phyloP scores from a whole-genome alignment of 2,888 invertebrate species.

The Polydrusus tereticollis region DNA sequence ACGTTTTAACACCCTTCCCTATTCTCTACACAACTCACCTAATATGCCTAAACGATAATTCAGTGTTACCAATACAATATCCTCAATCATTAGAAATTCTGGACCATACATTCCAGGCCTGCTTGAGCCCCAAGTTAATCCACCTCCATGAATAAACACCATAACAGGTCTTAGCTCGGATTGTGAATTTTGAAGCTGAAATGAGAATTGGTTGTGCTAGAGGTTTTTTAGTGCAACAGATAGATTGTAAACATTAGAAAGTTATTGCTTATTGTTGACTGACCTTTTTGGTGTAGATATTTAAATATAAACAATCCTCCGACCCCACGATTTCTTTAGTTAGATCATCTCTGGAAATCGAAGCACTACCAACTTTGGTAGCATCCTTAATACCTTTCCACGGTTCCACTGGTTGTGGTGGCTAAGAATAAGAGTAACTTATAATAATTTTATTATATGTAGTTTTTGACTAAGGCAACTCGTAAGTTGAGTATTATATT shows the following conservation, averaged over 20 bases:
- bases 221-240: no score
- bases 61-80: constrained; percentile 48
- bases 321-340: constrained; percentile 36
- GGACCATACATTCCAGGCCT: constrained; percentile 45
- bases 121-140: constrained; percentile 44
- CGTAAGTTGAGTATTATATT: no score
- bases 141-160: constrained; percentile 55
- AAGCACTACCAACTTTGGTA: constrained; percentile 50
- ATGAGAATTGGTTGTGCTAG: background rate
- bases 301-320: constrained; percentile 52
- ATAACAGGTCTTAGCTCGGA: constrained; percentile 50
- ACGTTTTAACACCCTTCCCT: no score
- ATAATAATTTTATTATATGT: no score
- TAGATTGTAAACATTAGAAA: no score
- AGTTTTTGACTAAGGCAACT: no score
- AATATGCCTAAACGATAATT: constrained; percentile 54
- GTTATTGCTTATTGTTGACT: constrained; percentile 8
- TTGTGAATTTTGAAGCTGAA: background rate
- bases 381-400: constrained; percentile 57
- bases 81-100: constrained; percentile 47
- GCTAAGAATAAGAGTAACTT: constrained; percentile 50
- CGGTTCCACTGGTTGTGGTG: constrained; percentile 54
- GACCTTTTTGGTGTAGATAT: constrained; percentile 47
- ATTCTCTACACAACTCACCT: constrained; percentile 11
- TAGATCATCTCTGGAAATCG: constrained; percentile 41